phyloP scores from a whole-genome alignment of 2,113 vertebrate genomes.

The Hydrolagus affinis region DNA sequence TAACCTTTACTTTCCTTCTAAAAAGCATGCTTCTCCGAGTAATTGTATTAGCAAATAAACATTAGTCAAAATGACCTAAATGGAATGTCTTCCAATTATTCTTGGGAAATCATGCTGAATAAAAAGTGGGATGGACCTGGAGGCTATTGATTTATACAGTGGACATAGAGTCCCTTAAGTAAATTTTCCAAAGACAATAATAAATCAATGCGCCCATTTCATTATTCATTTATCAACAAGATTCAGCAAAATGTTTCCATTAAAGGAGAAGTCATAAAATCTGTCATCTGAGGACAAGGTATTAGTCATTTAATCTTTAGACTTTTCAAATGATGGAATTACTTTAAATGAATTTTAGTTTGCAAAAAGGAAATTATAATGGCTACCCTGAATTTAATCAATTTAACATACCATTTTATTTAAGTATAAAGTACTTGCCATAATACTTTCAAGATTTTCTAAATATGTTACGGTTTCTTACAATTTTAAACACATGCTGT shows the following conservation, averaged over 20 bases:
- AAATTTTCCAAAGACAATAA: constrained; percentile 18
- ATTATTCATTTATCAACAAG: constrained; percentile 27
- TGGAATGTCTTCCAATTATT: constrained; percentile 31
- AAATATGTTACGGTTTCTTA: neutral
- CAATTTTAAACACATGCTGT: neutral
- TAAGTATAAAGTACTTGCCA: neutral
- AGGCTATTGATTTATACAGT: constrained; percentile 27
- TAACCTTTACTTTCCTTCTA: constrained; percentile 73
- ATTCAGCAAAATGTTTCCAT: constrained; percentile 28
- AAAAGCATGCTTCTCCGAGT: constrained; percentile 54
- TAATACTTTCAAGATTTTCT: constrained; percentile 6
- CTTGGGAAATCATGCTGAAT: constrained; percentile 33
- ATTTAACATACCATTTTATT: neutral
- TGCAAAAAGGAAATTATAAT: constrained; percentile 7
- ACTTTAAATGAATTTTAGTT: constrained; percentile 24
- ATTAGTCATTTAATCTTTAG: constrained; percentile 28
- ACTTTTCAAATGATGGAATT: constrained; percentile 28
- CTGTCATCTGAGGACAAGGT: constrained; percentile 29
- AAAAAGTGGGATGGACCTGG: constrained; percentile 16
- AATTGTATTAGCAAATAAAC: constrained; percentile 40
- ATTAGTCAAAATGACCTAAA: constrained; percentile 34
- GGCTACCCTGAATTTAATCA: constrained; percentile 12
- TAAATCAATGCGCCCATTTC: constrained; percentile 25
- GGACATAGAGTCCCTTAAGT: constrained; percentile 29
- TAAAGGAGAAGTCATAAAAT: constrained; percentile 22